Base-by-base conservation (phyloP, 2,797 vertebrate genomes). In the Sebastes diaconus region DNA sequence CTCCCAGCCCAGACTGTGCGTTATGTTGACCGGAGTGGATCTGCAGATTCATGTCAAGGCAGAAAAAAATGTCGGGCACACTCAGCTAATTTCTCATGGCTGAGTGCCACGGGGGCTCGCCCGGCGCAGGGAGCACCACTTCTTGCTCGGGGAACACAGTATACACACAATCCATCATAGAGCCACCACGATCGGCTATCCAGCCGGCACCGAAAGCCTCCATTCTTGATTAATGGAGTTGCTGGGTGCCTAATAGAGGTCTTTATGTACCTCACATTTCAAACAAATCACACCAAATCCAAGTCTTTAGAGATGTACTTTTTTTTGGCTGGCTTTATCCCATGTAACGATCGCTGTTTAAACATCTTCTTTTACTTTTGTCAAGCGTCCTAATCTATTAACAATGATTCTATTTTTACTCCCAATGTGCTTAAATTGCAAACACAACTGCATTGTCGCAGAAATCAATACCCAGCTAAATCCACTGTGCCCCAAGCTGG, bases 51-150 rank as follows among this genome's bases (percentile, higher is more conserved):
- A 65, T 80, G 73, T 88, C 68, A 68, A 64, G 75, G 60, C 69
- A 70, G 61, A 82, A 79, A 79, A 79, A 8, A 81, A 89, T 86
- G 78, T 81, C 60, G 79, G 79, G 73, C 60, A 82, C 77, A 83
- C 73, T 87, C 76, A 39, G 70, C 69, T 88, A 85, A 93, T 93
- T 88, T 87, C 70, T 88, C 75, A 60, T 77, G 82, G 87, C 87
- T 71, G 11, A 42, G 74, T 75, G 87, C 87, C 88, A 86, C 73
- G 39, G 73, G 85, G 85, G 78, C 70, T 71, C 57, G 71, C 73
- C 69, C 27, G 54, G 71, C 69, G 61, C 54, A 39, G 80, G 73
- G 82, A 86, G 68, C 79, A 50, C 74, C 22, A 11, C 74, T 67
- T 72, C 69, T 82, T 72, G 76, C 79, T 84, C 8, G 8, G 70